Conservation (phyloP, 2,888 invertebrate genomes). For the Geotrupes spiniger region DNA sequence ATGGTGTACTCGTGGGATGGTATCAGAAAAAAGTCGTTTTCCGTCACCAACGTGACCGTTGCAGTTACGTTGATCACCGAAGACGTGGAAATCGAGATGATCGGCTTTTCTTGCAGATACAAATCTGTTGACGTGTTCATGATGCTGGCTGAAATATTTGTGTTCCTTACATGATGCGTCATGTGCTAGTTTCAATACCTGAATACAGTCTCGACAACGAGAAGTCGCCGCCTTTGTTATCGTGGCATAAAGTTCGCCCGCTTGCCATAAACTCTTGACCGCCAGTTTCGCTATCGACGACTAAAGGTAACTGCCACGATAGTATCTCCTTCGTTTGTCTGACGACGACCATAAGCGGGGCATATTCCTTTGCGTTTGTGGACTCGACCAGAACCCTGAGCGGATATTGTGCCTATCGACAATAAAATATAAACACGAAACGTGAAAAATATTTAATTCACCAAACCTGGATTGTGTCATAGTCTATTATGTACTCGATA, state of each 20-base stretch:
- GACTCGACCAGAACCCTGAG: conserved; percentile 19
- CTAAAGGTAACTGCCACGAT: conserved; percentile 76
- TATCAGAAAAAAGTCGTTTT: conserved; percentile 59
- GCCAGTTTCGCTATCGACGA: conserved; percentile 52
- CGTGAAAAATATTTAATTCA: too few relatives aligned
- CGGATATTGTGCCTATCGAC: conserved; percentile 11
- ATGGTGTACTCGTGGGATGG: conserved; percentile 49
- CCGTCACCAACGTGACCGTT: conserved; percentile 57
- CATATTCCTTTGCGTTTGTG: conserved; percentile 49
- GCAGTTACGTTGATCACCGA: conserved; percentile 58
- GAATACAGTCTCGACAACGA: neutral
- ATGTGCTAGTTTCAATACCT: neutral
- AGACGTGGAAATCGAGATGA: conserved; percentile 53
- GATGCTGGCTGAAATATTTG: too few relatives aligned
- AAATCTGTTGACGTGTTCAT: neutral
- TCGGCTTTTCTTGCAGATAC: conserved; percentile 32
- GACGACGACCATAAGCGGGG: conserved; percentile 71
- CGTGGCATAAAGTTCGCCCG: conserved; percentile 63
- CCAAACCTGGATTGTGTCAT: conserved; percentile 7
- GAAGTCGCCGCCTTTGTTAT: conserved; percentile 38
- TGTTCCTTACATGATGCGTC: too few relatives aligned
- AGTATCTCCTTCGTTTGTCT: conserved; percentile 71
- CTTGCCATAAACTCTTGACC: conserved; percentile 55
- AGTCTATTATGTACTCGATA: conserved; percentile 21
- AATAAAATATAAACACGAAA: too few relatives aligned